A percentile compares a stretch with the other conserved stretches of the same genome.
These are phyloP conservation scores for Drosophila ironensis DNA, from an alignment of 1,140 invertebrate genomes.

Conservation along the genomic window DNA sequence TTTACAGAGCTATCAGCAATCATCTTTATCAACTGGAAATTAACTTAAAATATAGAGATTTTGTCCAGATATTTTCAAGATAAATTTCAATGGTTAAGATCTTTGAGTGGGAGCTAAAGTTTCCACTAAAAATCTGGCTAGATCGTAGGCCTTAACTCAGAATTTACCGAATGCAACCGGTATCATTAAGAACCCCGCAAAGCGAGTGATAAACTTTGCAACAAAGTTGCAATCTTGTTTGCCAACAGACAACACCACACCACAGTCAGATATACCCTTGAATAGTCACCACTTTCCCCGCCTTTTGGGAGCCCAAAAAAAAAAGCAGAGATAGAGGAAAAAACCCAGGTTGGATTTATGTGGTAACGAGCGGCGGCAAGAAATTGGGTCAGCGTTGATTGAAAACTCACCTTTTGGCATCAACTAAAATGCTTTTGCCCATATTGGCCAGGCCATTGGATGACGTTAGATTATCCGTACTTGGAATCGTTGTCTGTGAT, in stretches of 20 bases:
- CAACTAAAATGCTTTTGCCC: slow-evolving; percentile 73
- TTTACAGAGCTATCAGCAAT: no score
- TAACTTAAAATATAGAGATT: no score
- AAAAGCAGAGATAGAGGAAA: neutral
- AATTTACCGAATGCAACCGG: slow-evolving; percentile 25
- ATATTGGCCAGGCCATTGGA: slow-evolving; percentile 51
- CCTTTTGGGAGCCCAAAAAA: slow-evolving; percentile 20
- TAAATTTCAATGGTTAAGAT: neutral
- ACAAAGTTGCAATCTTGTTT: slow-evolving; percentile 17
- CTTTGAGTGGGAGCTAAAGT: slow-evolving; percentile 7
- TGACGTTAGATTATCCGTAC: slow-evolving; percentile 75
- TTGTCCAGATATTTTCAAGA: neutral
- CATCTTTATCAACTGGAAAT: no score
- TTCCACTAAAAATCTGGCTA: slow-evolving; percentile 11
- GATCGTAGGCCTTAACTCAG: slow-evolving; percentile 16
- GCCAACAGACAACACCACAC: neutral
- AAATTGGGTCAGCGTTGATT: slow-evolving; percentile 43
- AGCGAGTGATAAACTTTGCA: neutral
- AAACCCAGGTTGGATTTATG: neutral
- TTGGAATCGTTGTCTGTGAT: slow-evolving; percentile 74
- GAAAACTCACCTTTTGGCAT: slow-evolving; percentile 72
- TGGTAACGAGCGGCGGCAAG: no score
- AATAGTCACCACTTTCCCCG: slow-evolving; percentile 24
- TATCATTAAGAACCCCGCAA: neutral
- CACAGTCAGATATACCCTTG: neutral